A percentile compares a stretch with the other conserved stretches of the same genome.
These are phyloP conservation scores for Pedionomus torquatus DNA, from an alignment of 2,113 vertebrate genomes.

Conservation along the genomic window DNA sequence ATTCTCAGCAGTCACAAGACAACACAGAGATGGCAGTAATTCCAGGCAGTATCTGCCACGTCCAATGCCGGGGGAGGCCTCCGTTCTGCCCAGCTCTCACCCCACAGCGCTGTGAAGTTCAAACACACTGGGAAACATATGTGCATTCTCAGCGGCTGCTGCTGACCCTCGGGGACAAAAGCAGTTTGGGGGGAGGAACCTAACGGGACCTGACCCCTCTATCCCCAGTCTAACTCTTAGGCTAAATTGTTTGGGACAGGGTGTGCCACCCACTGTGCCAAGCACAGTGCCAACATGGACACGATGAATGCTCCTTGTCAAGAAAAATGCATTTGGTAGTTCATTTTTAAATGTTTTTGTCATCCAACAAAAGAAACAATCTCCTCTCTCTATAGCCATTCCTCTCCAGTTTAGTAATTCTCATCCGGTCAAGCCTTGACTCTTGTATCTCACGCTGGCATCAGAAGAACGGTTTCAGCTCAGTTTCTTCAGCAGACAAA, in stretches of 20 bases:
- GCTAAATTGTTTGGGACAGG: not conserved
- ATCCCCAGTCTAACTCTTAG: not conserved
- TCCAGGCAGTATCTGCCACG: accelerated
- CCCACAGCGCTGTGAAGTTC: accelerated
- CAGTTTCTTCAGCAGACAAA: not conserved
- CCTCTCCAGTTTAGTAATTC: not conserved
- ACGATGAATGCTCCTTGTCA: not conserved
- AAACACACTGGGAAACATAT: accelerated
- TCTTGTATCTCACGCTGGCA: not conserved
- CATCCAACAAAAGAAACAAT: not conserved
- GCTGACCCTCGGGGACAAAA: accelerated
- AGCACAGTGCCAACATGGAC: not conserved
- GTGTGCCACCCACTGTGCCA: too few relatives aligned
- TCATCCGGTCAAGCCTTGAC: not conserved
- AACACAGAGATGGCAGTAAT: not conserved
- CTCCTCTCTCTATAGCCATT: not conserved
- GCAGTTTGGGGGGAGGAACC: not conserved
- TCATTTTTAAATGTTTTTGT: not conserved
- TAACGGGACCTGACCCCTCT: not conserved
- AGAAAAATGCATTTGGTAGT: not conserved
- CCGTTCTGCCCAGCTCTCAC: not conserved
- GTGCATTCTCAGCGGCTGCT: accelerated
- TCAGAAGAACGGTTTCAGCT: not conserved
- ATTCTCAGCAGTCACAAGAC: not conserved
- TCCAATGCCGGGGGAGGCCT: accelerated